Percentiles rank a stretch among this genome's conserved stretches.
Conservation (phyloP, 1,140 invertebrate species). For the Orussus abietinus region DNA sequence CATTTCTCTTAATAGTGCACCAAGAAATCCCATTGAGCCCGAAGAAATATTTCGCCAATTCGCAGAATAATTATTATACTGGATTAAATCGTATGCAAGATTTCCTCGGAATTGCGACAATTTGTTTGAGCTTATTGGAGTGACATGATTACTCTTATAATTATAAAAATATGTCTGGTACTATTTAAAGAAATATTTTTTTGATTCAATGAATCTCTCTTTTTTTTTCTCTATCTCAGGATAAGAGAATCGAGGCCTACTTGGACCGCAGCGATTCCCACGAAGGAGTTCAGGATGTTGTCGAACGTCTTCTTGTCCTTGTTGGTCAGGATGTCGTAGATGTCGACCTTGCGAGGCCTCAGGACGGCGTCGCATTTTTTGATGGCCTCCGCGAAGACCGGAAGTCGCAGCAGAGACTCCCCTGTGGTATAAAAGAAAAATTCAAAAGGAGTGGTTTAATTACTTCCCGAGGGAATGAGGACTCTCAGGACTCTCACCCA, state of each 20-base stretch:
- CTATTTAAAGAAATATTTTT: conserved; percentile 5
- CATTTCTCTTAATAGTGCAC: too few species aligned
- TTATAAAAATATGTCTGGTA: too few species aligned
- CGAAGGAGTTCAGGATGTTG: conserved; percentile 82
- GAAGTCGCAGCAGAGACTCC: conserved; percentile 58
- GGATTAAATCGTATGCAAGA: too few species aligned
- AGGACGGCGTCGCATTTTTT: conserved; percentile 68
- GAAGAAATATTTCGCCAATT: too few species aligned
- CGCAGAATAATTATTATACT: too few species aligned
- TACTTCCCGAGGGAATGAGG: not conserved
- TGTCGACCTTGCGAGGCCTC: conserved; percentile 69
- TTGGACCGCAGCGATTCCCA: conserved; percentile 83
- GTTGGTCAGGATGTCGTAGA: conserved; percentile 75
- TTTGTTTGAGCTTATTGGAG: too few species aligned
- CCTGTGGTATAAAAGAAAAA: conserved; percentile 20
- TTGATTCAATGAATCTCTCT: too few species aligned
- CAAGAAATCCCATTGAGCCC: too few species aligned
- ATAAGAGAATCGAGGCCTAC: too few species aligned
- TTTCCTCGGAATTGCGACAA: too few species aligned
- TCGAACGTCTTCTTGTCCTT: conserved; percentile 71
- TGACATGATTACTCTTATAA: too few species aligned
- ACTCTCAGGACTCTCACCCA: conserved; percentile 63
- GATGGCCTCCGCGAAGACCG: conserved; percentile 62
- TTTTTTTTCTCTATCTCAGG: too few species aligned
- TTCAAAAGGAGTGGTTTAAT: not conserved